phyloP scores from a whole-genome alignment of 2,888 invertebrate species.

The Drosophila conformis region DNA sequence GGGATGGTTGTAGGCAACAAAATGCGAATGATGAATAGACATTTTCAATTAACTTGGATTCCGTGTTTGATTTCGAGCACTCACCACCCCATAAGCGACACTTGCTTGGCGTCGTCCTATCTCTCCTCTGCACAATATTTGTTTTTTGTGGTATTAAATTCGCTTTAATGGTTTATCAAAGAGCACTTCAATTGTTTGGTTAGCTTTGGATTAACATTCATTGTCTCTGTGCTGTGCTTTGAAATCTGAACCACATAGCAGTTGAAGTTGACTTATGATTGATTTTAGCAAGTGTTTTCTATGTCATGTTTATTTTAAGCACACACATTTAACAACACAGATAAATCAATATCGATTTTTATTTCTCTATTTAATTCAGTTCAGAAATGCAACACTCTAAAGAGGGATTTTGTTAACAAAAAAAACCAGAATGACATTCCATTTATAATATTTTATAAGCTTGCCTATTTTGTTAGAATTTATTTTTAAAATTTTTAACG shows the following conservation, averaged over 20 bases:
- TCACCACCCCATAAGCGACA: constrained; percentile 29
- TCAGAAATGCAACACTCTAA: not conserved
- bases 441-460: no score
- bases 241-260: constrained; percentile 48
- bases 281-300: constrained; percentile 43
- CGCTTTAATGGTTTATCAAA: constrained; percentile 83
- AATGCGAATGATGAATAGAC: constrained; percentile 77
- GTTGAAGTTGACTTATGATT: constrained; percentile 30
- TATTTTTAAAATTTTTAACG: not conserved
- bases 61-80: constrained; percentile 52
- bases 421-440: not conserved
- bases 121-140: constrained; percentile 24
- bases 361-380: not conserved
- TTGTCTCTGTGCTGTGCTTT: constrained; percentile 17
- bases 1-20: not conserved
- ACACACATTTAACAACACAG: constrained; percentile 1
- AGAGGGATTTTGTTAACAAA: fast-evolving
- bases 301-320: constrained; percentile 34
- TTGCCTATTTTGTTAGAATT: not conserved
- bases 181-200: constrained; percentile 78
- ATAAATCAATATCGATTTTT: constrained; percentile 11
- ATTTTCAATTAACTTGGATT: constrained; percentile 79
- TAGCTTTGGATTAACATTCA: constrained; percentile 57
- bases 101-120: constrained; percentile 11
- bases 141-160: constrained; percentile 59